phyloP scores from a whole-genome alignment of 2,113 vertebrate genomes.

The Pelecanus crispus region DNA sequence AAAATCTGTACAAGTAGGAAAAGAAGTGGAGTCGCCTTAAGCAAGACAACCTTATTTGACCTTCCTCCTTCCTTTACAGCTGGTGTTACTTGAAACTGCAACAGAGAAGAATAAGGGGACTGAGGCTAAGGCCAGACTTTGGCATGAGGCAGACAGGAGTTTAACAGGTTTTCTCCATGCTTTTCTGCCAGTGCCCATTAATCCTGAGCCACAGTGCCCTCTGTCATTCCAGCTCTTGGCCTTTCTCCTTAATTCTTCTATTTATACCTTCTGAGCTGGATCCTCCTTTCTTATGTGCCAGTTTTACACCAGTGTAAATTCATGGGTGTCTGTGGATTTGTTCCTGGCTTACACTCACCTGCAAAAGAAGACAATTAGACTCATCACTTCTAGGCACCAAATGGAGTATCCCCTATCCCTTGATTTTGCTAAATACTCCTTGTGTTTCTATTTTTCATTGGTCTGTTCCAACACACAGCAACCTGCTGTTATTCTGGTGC shows the following conservation, averaged over 20 bases:
- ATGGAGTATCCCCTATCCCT: not conserved
- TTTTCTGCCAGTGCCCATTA: constrained; percentile 13
- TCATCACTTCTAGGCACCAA: not conserved
- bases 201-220: not conserved
- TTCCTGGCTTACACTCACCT: not conserved
- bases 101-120: not conserved
- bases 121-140: not conserved
- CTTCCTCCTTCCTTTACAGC: constrained; percentile 17
- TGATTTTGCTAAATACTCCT: not conserved
- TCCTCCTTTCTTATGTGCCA: not conserved
- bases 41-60: constrained; percentile 44
- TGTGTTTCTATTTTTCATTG: not conserved
- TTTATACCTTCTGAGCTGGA: not conserved
- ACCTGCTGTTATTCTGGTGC: not conserved
- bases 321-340: not conserved
- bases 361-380: not conserved
- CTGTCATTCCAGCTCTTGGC: not conserved
- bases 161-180: constrained; percentile 22
- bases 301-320: not conserved
- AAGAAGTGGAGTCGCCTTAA: not conserved
- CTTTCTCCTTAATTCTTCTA: not conserved
- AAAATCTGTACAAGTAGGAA: constrained; percentile 49
- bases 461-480: not conserved
- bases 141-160: not conserved
- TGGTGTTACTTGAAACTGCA: not conserved